Conservation (phyloP, 2,797 vertebrate species). For the Peromyscus nudipes region DNA sequence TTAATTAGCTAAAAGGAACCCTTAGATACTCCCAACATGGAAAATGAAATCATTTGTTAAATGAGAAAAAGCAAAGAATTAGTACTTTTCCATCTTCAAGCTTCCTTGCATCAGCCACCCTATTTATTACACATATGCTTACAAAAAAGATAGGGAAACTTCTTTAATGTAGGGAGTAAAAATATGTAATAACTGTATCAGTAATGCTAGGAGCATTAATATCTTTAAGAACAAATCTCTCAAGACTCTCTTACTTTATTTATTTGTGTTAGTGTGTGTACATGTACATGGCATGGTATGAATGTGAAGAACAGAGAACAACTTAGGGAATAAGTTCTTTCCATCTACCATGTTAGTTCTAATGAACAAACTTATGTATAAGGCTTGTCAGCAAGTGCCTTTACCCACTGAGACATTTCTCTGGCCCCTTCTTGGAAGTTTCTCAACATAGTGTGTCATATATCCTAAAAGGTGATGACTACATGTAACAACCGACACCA, state of each 20-base stretch:
- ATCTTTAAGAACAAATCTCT: conserved; percentile 24
- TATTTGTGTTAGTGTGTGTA: background rate
- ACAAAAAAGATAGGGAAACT: background rate
- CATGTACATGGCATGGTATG: no score
- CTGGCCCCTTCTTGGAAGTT: background rate
- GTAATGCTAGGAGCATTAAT: background rate
- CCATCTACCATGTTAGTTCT: background rate
- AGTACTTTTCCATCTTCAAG: background rate
- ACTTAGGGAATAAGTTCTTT: background rate
- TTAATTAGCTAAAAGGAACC: conserved; percentile 61
- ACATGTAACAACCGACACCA: background rate
- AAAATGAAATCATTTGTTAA: conserved; percentile 70
- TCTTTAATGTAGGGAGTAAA: background rate
- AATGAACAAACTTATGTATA: background rate
- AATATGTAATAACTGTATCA: conserved; percentile 7
- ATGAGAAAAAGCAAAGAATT: conserved; percentile 29
- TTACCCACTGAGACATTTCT: background rate
- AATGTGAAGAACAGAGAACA: background rate
- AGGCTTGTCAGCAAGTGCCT: background rate
- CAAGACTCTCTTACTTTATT: background rate
- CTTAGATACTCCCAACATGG: conserved; percentile 21
- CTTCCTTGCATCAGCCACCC: background rate
- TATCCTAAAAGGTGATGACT: conserved; percentile 2
- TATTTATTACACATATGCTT: background rate
- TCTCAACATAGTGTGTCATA: background rate